Conservation (phyloP, 2,797 vertebrate genomes). For the Catharus ustulatus region DNA sequence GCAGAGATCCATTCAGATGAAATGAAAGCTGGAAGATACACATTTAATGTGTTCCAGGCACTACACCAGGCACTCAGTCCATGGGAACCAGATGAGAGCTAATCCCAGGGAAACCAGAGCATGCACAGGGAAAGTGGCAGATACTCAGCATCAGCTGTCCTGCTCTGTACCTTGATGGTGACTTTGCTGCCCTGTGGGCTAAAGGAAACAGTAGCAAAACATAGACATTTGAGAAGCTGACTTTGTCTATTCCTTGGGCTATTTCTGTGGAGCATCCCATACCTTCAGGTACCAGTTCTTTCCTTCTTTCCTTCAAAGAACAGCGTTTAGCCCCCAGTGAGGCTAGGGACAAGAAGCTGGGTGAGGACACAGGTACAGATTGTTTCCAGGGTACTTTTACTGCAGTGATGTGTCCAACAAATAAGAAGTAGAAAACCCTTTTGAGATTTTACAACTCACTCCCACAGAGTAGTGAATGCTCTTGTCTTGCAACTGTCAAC, state of each 20-base stretch:
- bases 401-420: not conserved
- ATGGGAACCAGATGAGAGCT: not conserved
- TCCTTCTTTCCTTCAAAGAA: not conserved
- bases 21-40: not conserved
- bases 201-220: not conserved
- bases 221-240: not conserved
- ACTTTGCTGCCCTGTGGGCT: not conserved
- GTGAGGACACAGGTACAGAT: not conserved
- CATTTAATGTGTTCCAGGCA: not conserved
- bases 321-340: not conserved
- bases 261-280: not conserved
- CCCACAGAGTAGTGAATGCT: rapidly evolving
- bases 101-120: not conserved
- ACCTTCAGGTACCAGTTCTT: not conserved
- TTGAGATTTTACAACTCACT: not conserved
- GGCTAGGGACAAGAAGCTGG: not conserved
- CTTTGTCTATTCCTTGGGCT: not conserved
- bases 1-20: not conserved
- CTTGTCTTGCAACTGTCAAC: not conserved
- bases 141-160: not conserved
- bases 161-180: not conserved
- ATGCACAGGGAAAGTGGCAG: not conserved
- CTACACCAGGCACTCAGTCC: not conserved
- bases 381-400: not conserved
- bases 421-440: not conserved